These are phyloP conservation scores for Sebastes variabilis DNA, from an alignment of 2,797 vertebrate species.

Conservation along the genomic window DNA sequence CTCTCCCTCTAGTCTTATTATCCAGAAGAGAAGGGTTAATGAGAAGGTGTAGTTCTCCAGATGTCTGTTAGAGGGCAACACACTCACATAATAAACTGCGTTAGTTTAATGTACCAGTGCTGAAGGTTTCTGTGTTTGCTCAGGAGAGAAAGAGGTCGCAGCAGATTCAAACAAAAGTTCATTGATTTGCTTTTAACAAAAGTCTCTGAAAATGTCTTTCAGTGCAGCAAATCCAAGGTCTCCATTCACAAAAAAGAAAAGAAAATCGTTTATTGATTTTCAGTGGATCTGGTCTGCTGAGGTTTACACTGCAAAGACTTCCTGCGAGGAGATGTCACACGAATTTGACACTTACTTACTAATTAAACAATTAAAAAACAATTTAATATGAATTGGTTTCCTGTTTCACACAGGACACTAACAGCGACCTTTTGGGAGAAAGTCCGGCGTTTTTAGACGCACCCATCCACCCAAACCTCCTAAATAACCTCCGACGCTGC, in stretches of 20 bases:
- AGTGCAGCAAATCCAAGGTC: constrained; percentile 11
- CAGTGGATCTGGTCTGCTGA: not conserved
- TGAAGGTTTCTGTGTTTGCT: not conserved
- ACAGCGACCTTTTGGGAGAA: rapidly evolving
- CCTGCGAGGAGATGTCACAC: not conserved
- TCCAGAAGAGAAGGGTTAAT: not conserved
- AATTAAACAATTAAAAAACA: not conserved
- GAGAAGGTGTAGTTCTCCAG: not conserved
- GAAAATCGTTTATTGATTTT: not conserved
- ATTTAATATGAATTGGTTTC: not conserved
- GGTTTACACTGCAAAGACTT: not conserved
- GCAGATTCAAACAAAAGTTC: not conserved
- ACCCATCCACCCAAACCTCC: too few species aligned
- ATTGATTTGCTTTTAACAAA: not conserved
- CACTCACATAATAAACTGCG: not conserved
- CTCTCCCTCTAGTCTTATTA: not conserved
- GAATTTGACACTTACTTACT: not conserved
- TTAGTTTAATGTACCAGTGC: not conserved
- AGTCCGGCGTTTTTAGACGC: rapidly evolving
- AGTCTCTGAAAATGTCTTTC: not conserved
- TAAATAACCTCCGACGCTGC: not conserved
- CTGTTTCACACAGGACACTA: too few species aligned
- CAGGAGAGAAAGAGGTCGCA: not conserved
- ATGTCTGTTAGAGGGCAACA: constrained; percentile 65
- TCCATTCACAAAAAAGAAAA: not conserved